Percentiles rank a stretch among this genome's conserved stretches.
Conservation (phyloP, 2,113 vertebrate genomes). For the Pionites leucogaster region DNA sequence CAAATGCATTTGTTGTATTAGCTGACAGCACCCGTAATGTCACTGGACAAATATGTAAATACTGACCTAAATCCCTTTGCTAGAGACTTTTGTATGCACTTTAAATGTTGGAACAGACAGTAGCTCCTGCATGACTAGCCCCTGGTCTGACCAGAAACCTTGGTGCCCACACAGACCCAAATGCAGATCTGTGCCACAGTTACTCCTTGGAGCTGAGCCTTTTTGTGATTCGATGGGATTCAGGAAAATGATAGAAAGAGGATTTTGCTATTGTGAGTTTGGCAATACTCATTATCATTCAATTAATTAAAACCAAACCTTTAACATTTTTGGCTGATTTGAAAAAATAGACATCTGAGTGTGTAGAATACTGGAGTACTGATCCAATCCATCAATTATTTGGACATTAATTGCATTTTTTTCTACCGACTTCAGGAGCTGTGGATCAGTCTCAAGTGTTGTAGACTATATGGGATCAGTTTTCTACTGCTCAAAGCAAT, state of each 20-base stretch:
- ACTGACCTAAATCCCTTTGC: constrained; percentile 61
- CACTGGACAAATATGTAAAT: constrained; percentile 71
- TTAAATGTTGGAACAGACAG: constrained; percentile 6
- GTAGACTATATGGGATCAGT: background rate
- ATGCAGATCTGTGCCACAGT: background rate
- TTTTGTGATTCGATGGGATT: background rate
- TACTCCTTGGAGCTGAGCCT: background rate
- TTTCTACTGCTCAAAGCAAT: background rate
- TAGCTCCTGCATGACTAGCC: background rate
- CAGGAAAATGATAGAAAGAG: background rate
- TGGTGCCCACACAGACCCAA: fast-evolving
- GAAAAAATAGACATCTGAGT: background rate
- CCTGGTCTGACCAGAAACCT: background rate
- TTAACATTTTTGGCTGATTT: background rate
- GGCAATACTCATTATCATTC: background rate
- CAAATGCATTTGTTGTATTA: constrained; percentile 63
- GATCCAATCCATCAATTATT: constrained; percentile 44
- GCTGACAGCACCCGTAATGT: constrained; percentile 67
- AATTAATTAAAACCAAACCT: constrained; percentile 31
- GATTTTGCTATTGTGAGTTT: background rate
- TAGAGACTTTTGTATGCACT: background rate
- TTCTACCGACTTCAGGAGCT: constrained; percentile 46
- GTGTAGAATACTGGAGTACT: background rate
- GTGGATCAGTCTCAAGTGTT: background rate
- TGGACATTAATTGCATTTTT: constrained; percentile 59